These are phyloP conservation scores for Luidia sarsii DNA, from an alignment of 53 echinoderm and acorn worm species.

Conservation along the genomic window DNA sequence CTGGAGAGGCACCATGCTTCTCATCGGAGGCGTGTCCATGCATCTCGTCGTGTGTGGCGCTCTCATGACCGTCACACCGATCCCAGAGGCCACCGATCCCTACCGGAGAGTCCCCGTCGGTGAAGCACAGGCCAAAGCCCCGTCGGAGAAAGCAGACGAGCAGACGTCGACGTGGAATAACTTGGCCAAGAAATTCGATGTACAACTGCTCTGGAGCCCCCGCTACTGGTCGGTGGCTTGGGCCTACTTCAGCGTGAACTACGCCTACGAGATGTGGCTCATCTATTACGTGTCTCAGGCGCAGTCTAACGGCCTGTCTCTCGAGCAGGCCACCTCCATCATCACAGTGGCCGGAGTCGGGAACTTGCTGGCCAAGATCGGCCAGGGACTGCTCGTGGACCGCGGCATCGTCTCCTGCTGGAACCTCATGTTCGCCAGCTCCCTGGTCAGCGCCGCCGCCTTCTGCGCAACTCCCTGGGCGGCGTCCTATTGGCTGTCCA, in stretches of 20 bases:
- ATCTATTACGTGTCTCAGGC: slow-evolving; percentile 12
- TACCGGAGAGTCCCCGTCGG: background rate
- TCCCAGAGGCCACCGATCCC: background rate
- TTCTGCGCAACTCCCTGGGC: slow-evolving; percentile 6
- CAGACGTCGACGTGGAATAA: background rate
- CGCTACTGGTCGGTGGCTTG: background rate
- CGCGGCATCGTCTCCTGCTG: background rate
- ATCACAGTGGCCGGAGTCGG: background rate
- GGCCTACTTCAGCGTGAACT: background rate
- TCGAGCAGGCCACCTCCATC: background rate
- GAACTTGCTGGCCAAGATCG: background rate
- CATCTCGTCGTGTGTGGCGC: slow-evolving; percentile 28
- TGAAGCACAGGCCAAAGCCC: background rate
- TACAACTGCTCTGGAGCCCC: background rate
- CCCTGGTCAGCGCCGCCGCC: background rate
- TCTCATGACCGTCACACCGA: background rate
- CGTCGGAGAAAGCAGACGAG: background rate
- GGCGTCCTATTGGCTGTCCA: background rate
- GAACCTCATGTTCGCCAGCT: background rate
- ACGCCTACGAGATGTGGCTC: background rate
- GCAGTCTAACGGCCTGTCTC: background rate
- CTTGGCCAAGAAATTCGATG: background rate
- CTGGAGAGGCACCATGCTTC: slow-evolving; percentile 32
- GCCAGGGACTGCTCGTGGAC: background rate
- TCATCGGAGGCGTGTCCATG: background rate